phyloP scores from a whole-genome alignment of 2,113 vertebrate genomes.

The Osmerus mordax region DNA sequence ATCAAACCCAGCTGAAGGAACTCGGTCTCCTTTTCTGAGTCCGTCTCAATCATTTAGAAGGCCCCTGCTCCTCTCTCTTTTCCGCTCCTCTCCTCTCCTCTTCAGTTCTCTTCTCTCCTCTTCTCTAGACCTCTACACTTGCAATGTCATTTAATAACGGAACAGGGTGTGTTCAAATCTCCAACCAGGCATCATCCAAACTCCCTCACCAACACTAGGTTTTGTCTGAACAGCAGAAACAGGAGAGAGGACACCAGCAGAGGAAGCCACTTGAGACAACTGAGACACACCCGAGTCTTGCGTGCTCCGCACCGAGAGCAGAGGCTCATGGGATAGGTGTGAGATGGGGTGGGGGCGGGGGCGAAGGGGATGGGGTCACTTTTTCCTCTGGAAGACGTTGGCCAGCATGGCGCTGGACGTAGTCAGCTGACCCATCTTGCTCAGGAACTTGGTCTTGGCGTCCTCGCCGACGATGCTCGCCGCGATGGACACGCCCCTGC shows the following conservation, averaged over 20 bases:
- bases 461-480: slow-evolving; percentile 97
- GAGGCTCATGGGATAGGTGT: slow-evolving; percentile 6
- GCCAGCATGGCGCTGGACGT: slow-evolving; percentile 98
- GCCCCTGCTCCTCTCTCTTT: background rate
- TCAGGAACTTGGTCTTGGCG: slow-evolving; percentile 98
- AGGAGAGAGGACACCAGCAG: too few species aligned
- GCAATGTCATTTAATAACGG: too few species aligned
- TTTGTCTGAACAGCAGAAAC: too few species aligned
- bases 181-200: too few species aligned
- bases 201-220: too few species aligned
- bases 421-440: slow-evolving; percentile 99
- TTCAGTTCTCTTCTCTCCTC: too few species aligned
- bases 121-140: too few species aligned
- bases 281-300: background rate
- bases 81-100: background rate
- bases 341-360: background rate
- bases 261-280: too few species aligned
- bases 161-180: too few species aligned
- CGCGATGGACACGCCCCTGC: slow-evolving; percentile 92
- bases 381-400: slow-evolving; percentile 99
- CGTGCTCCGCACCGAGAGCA: background rate
- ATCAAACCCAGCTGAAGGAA: slow-evolving; percentile 19
- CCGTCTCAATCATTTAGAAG: slow-evolving; percentile 25
- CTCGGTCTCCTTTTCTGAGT: slow-evolving; percentile 16
- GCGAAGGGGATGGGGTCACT: slow-evolving; percentile 50